Base-by-base conservation (phyloP, 2,888 invertebrate species). In the Drosophila rubida region DNA sequence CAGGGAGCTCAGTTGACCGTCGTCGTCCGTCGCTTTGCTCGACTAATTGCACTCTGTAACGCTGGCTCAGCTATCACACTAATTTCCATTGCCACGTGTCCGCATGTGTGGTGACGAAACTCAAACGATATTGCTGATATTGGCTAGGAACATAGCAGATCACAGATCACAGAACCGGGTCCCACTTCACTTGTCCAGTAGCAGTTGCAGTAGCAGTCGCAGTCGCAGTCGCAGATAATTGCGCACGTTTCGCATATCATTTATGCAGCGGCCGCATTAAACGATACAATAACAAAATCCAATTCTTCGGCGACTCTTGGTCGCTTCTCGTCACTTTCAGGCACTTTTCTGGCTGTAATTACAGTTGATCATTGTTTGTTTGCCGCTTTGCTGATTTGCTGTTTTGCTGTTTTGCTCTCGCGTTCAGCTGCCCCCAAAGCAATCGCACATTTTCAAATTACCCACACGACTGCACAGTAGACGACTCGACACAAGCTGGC, bases 81-180 rank as follows among this genome's bases (percentile, higher is more conserved):
- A 54, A 75, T 74, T 71, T 72, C 82, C 79, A 80, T 84, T 78
- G 72, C 82, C 84, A 64, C 58, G 69, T 59, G 62, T 64, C 61
- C 73, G 64, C 68, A 66, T 32, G 32, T 51, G 54, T 23, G 41
- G 32, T 32, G 32, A 32, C 32, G 32, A 32, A 19, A 57, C 11
- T 62, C 59, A 74, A 51, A 45, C 61, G 45, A 19, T 25, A 25
- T 25, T 25, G 25, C 25, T 25, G 25, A 25, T 57, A 27, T 42
- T 46, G 54, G 54, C 39, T 46, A 61, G 63, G 57, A 75, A 74
- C 74, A 67, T 67, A 57, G 55, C 62, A 59, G 41, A 54, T 51
- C 32, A 42, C 27, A 49, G 68, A 66, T 74, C 58, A 42, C 35
- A 49, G 68, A 66, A 73, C 42, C 59, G 50, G 50, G 14, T 58